Base-by-base conservation (phyloP, 2,888 invertebrate species). In the Eupithecia vulgata region DNA sequence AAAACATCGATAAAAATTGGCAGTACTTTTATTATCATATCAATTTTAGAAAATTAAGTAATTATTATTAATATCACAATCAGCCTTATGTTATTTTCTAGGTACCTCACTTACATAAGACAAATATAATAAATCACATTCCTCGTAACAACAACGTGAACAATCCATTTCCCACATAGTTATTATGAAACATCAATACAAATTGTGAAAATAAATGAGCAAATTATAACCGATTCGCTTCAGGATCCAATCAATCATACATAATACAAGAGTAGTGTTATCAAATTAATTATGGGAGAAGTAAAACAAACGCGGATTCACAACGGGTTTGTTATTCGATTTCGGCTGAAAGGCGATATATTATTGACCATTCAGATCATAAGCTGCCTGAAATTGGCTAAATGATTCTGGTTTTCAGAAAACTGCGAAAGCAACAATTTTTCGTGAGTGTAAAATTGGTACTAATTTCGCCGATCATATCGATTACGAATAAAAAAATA, bases 231-330 rank as follows among this genome's bases (percentile, higher is more conserved):
- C 69, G 64, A 73, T 74, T 71, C 45, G 65, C 34, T 61, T 68
- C 64, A 21, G 13, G 48, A 35, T 52, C 35, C 52, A 67, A 73
- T 73, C 73, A 71, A 71, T 74, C 67, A 67, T 69, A 72, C 67
- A 45, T 52, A 74, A n/a, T 42, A 76, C 73, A 68, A 62, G 37
- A 72, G 76, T 74, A 78, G 67, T 64, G 74, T 72, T 78, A 76
- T 78, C 72, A 70, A 76, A 78, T 70, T 52, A 68, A 67, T 72
- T 70, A 74, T 71, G 65, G 57, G 70, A 62, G 59, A 70, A 74
- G 70, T 57, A 71, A 73, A 76, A 76, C 75, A 76, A 74, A 73
- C 45, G 65, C 62, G 68, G n/a, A n/a, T 74, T 78, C 73, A 68
- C 15, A 69, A 74, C 61, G 8, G 21, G 21, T 52, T 21, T 52